Conservation (phyloP, 2,113 vertebrate genomes). For the Paraplagusia blochii region DNA sequence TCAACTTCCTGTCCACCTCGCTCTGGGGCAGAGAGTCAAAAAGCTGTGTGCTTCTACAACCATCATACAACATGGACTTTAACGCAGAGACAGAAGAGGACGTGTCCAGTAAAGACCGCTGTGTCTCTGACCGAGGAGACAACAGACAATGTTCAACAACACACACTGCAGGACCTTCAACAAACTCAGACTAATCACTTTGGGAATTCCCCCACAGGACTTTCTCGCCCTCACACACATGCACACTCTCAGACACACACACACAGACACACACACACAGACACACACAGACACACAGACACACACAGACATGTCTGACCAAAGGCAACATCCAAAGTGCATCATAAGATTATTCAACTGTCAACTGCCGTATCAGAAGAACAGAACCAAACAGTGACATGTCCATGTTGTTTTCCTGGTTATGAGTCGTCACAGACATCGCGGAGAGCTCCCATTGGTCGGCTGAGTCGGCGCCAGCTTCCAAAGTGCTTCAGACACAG, state of each 20-base stretch:
- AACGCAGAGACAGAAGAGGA: constrained; percentile 5
- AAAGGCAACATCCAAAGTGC: constrained; percentile 72
- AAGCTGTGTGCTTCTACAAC: constrained; percentile 51
- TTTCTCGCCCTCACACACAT: neutral
- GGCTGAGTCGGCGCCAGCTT: constrained; percentile 35
- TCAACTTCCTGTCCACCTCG: constrained; percentile 30
- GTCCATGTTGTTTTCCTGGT: constrained; percentile 30
- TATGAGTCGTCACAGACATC: constrained; percentile 25
- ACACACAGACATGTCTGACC: constrained; percentile 32
- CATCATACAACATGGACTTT: constrained; percentile 38
- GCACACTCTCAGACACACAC: too few species aligned
- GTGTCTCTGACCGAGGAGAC: too few species aligned
- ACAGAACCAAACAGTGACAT: constrained; percentile 41
- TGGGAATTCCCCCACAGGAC: neutral
- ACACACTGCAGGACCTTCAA: neutral
- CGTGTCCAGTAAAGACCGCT: constrained; percentile 28
- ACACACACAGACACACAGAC: neutral
- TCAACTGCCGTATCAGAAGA: constrained; percentile 61
- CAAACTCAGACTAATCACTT: neutral
- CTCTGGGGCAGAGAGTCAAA: constrained; percentile 32
- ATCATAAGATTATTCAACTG: constrained; percentile 67
- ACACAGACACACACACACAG: constrained; percentile 19
- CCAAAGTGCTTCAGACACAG: constrained; percentile 75
- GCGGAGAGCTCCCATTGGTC: constrained; percentile 13
- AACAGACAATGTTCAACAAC: too few species aligned